Conservation (phyloP, 2,888 invertebrate genomes). For the Caenorhabditis sp. region DNA sequence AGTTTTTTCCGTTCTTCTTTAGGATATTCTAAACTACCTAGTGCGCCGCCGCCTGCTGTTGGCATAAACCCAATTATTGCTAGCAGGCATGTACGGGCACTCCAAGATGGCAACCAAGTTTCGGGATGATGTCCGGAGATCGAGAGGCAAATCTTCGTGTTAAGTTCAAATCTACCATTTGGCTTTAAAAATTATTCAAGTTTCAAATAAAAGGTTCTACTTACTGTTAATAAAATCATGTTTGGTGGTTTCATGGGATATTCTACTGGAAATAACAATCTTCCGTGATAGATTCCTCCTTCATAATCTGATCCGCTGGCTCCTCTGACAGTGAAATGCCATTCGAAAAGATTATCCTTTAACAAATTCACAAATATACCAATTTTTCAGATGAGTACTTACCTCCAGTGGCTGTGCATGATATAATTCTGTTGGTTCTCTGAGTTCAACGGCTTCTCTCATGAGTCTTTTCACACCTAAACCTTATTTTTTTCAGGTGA, state of each 20-base stretch:
- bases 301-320: slow-evolving; percentile 88
- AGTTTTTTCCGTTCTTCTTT: slow-evolving; percentile 83
- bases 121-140: slow-evolving; percentile 97
- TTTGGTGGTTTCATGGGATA: slow-evolving; percentile 98
- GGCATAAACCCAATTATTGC: slow-evolving; percentile 95
- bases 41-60: slow-evolving; percentile 85
- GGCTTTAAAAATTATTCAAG: slow-evolving; percentile 77
- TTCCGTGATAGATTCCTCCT: slow-evolving; percentile 86
- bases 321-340: slow-evolving; percentile 94
- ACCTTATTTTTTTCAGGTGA: slow-evolving; percentile 2
- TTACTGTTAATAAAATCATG: slow-evolving; percentile 86
- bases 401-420: slow-evolving; percentile 84
- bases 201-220: slow-evolving; percentile 50
- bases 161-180: slow-evolving; percentile 89
- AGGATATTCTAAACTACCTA: slow-evolving; percentile 88
- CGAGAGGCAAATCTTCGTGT: slow-evolving; percentile 92
- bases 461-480: slow-evolving; percentile 89
- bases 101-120: slow-evolving; percentile 97
- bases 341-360: slow-evolving; percentile 89
- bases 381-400: too few relatives aligned
- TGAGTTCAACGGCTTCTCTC: slow-evolving; percentile 86
- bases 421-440: slow-evolving; percentile 87
- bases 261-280: slow-evolving; percentile 88
- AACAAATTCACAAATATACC: slow-evolving; percentile 34
- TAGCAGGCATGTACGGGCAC: slow-evolving; percentile 86